phyloP scores from a whole-genome alignment of 2,888 invertebrate species.

The Orthosia gracilis region DNA sequence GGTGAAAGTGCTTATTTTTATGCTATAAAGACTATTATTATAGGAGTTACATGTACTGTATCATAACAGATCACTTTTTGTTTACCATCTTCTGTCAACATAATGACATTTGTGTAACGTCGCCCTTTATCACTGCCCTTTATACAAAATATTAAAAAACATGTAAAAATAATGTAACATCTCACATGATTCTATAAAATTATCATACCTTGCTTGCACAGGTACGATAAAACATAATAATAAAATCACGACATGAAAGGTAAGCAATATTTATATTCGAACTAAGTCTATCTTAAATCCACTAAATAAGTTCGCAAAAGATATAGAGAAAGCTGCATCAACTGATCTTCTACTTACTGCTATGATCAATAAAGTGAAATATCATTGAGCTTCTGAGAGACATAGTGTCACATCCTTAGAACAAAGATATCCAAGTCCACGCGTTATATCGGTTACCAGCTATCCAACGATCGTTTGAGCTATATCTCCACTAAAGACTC shows the following conservation, averaged over 20 bases:
- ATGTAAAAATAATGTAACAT: slow-evolving; percentile 10
- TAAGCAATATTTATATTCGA: slow-evolving; percentile 2
- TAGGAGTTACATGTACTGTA: not conserved
- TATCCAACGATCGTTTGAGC: slow-evolving; percentile 34
- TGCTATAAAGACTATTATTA: too few relatives aligned
- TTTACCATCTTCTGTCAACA: not conserved
- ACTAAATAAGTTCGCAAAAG: not conserved
- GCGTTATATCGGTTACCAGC: slow-evolving; percentile 59
- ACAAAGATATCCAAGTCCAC: slow-evolving; percentile 44
- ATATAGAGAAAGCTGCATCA: not conserved
- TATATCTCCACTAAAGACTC: slow-evolving; percentile 43
- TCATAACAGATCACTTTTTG: too few relatives aligned
- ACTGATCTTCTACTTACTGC: not conserved
- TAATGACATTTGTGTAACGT: not conserved
- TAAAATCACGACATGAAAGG: slow-evolving; percentile 22
- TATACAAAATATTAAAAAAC: slow-evolving; percentile 1
- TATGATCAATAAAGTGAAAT: slow-evolving; percentile 59
- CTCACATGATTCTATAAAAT: not conserved
- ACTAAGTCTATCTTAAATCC: not conserved
- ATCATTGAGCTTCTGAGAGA: slow-evolving; percentile 64
- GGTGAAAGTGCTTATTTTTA: too few relatives aligned
- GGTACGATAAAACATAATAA: not conserved
- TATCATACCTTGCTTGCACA: not conserved
- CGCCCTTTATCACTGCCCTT: not conserved
- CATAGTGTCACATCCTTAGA: slow-evolving; percentile 35